Base-by-base conservation (phyloP, 2,888 invertebrate genomes). In the Cinara cedri region DNA sequence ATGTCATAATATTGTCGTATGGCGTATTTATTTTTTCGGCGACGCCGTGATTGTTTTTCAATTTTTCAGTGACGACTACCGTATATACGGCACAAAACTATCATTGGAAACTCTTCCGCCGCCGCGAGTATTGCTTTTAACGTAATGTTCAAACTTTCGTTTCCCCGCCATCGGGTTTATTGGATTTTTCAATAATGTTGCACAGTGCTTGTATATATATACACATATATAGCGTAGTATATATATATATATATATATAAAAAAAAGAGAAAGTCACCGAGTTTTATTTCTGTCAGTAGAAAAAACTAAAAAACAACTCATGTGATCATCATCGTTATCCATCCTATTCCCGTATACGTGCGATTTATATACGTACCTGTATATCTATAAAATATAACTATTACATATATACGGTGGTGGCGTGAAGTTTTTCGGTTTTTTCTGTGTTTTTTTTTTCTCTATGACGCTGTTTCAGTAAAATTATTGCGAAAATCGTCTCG, bases 81-180 rank as follows among this genome's bases (percentile, higher is more conserved):
- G 6, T 10, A 51, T 26, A 13, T 42, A 72, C 9, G 10, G 16
- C 19, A 51, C 62, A 62, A 72, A 72, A 63, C 62, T 74, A 74
- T 74, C 21, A 66, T 51, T 8, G 51, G 4, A 2, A n/a, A 51
- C 51, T 24, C n/a, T n/a, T n/a, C 26, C 21, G 49, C 51, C 10
- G 21, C 42, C 13, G 63, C 63, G 63, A 51, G 63, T n/a, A 51
- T 74, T 42, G 63, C 63, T 74, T 74, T 63, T 63, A 63, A 54
- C 63, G 74, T 65, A 54, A 54, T 65, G 54, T 65, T 51, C 42
- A 63, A 75, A 75, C 74, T 75, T 74, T 75, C 54, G n/a, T n/a
- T n/a, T n/a, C n/a, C n/a, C n/a, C n/a, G n/a, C n/a, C n/a, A n/a
- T 19, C 72, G 16, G 54, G 63, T 65, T 65, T 65, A 75, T 75